Evolutionary conservation across 2,888 invertebrate species (phyloP).

Genomic region (Philereme transversata): DNA sequence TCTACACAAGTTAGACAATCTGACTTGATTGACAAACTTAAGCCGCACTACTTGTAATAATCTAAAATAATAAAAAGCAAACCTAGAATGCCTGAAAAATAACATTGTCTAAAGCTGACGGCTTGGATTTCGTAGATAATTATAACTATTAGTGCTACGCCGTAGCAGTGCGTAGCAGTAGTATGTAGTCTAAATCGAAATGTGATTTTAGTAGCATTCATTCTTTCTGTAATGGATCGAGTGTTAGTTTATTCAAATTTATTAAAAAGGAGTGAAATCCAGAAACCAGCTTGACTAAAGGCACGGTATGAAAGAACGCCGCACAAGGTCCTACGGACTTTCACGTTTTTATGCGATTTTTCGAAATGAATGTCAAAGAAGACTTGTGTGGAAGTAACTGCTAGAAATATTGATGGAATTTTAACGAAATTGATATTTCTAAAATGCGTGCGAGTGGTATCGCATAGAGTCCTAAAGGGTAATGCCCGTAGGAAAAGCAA

Average conservation of each 20-base stretch:
- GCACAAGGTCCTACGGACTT: slow-evolving; percentile 8
- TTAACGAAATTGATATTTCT: slow-evolving; percentile 27
- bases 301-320: slow-evolving; percentile 34
- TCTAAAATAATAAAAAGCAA: too few relatives aligned
- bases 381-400: slow-evolving; percentile 5
- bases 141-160: slow-evolving; percentile 35
- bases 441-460: slow-evolving; percentile 35
- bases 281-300: slow-evolving; percentile 33
- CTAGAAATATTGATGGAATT: slow-evolving; percentile 9
- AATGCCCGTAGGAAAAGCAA: slow-evolving; percentile 29
- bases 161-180: slow-evolving; percentile 19
- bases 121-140: slow-evolving; percentile 16
- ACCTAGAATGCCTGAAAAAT: not conserved
- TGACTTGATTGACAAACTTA: too few relatives aligned
- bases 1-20: too few relatives aligned
- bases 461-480: slow-evolving; percentile 38
- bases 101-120: not conserved
- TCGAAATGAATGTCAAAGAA: slow-evolving; percentile 2
- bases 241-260: slow-evolving; percentile 12
- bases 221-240: slow-evolving; percentile 18
- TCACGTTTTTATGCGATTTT: slow-evolving; percentile 1
- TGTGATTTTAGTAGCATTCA: slow-evolving; percentile 16
- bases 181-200: slow-evolving; percentile 19
- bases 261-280: slow-evolving; percentile 9
- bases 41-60: too few relatives aligned